phyloP scores from a whole-genome alignment of 1,140 invertebrate species.

The Rhyacophila brunnea region DNA sequence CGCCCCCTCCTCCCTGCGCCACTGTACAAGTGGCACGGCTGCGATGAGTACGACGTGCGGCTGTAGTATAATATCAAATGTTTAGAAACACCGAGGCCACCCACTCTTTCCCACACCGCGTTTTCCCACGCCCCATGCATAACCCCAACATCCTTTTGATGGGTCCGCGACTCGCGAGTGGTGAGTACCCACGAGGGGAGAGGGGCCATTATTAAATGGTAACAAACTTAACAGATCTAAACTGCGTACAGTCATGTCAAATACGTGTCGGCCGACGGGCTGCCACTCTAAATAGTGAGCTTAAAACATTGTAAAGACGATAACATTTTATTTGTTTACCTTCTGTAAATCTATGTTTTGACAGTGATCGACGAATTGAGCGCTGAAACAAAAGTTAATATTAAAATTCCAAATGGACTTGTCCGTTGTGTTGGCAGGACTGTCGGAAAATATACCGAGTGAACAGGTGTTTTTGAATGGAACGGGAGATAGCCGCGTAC shows the following conservation, averaged over 20 bases:
- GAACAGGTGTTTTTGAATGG: conserved; percentile 67
- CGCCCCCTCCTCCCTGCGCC: too few relatives aligned
- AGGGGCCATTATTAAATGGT: conserved; percentile 37
- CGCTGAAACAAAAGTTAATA: neutral
- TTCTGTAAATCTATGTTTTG: too few relatives aligned
- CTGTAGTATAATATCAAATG: conserved; percentile 52
- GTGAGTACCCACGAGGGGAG: conserved; percentile 30
- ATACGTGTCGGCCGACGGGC: neutral
- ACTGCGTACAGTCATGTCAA: conserved; percentile 15
- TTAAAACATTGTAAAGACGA: too few relatives aligned
- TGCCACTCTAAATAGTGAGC: neutral
- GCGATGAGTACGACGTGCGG: neutral
- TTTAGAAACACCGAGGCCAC: conserved; percentile 62
- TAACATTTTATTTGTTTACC: too few relatives aligned
- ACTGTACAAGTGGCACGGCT: neutral
- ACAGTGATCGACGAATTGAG: neutral
- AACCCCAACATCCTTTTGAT: conserved; percentile 69
- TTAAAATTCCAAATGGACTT: conserved; percentile 1
- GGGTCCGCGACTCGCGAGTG: conserved; percentile 24
- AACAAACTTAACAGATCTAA: conserved; percentile 18
- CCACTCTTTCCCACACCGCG: conserved; percentile 77
- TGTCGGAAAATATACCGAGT: conserved; percentile 62
- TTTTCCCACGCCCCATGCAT: conserved; percentile 74
- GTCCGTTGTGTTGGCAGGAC: conserved; percentile 50
- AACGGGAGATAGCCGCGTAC: conserved; percentile 40